A percentile compares a stretch with the other conserved stretches of the same genome.
phyloP scores from a whole-genome alignment of 2,113 vertebrate species.

The Scomber japonicus region DNA sequence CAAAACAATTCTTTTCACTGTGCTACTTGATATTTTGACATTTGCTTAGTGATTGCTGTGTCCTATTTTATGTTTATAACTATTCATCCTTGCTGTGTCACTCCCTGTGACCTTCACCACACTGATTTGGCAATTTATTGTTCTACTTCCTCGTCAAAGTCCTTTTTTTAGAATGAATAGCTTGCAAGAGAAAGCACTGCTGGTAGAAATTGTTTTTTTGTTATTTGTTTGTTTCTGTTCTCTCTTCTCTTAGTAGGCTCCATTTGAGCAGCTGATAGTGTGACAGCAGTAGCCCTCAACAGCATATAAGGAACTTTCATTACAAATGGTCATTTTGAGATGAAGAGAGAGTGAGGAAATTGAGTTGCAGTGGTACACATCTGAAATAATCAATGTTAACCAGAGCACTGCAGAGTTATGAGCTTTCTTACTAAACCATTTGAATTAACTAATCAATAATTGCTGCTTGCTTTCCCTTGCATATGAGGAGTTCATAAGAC shows the following conservation, averaged over 20 bases:
- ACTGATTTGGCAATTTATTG: constrained; percentile 49
- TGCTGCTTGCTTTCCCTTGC: constrained; percentile 28
- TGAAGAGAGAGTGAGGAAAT: constrained; percentile 3
- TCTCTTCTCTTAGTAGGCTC: constrained; percentile 10
- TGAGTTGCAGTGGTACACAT: neutral
- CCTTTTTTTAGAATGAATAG: constrained; percentile 43
- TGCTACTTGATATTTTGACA: constrained; percentile 30
- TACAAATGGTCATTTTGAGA: constrained; percentile 17
- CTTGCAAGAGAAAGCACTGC: constrained; percentile 21
- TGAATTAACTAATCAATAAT: constrained; percentile 50
- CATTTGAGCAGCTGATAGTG: constrained; percentile 29
- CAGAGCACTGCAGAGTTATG: constrained; percentile 32
- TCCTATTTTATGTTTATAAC: neutral
- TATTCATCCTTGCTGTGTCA: constrained; percentile 20
- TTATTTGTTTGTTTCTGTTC: neutral
- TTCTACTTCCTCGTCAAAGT: constrained; percentile 50
- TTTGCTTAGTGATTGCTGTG: constrained; percentile 40
- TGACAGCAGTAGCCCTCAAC: constrained; percentile 18
- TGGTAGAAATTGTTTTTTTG: constrained; percentile 20
- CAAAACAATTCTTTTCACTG: constrained; percentile 22
- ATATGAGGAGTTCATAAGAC: constrained; percentile 29
- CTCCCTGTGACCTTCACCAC: constrained; percentile 41
- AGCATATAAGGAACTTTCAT: constrained; percentile 29
- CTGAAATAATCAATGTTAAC: constrained; percentile 30
- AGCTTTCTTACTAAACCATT: constrained; percentile 38